phyloP scores from a whole-genome alignment of 23 tunicate species.

The Phallusia fumigata region DNA sequence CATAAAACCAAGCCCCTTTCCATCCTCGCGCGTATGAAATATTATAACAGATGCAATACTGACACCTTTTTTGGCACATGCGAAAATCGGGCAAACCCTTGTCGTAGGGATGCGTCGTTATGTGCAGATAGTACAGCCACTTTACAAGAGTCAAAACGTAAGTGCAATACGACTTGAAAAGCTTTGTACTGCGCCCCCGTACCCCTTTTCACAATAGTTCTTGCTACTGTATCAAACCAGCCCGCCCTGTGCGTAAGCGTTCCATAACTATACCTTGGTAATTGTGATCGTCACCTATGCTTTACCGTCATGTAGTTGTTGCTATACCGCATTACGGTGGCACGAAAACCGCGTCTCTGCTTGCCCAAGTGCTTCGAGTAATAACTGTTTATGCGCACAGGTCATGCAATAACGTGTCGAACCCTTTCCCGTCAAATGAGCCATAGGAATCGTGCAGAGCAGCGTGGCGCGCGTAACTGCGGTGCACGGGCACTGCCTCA shows the following conservation, averaged over 20 bases:
- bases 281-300: not conserved
- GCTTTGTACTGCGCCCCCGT: not conserved
- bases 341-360: conserved; percentile 7
- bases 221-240: conserved; percentile 11
- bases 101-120: too few species aligned
- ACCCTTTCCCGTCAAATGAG: not conserved
- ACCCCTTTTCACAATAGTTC: not conserved
- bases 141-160: too few species aligned
- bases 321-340: conserved; percentile 14
- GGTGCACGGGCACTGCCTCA: conserved; percentile 3
- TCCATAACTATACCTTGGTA: not conserved
- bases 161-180: conserved; percentile 1
- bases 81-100: too few species aligned
- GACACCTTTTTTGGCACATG: too few species aligned
- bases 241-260: not conserved
- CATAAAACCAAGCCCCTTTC: too few species aligned
- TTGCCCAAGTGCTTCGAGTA: not conserved
- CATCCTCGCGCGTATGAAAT: too few species aligned
- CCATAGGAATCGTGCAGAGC: not conserved
- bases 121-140: too few species aligned
- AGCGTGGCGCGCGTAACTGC: not conserved
- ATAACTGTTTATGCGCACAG: not conserved
- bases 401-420: conserved; percentile 7
- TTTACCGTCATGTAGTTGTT: not conserved
- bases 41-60: too few species aligned